Evolutionary conservation across 1,140 invertebrate species (phyloP), one percentile per base, ranked within the genome.

Genomic region (Drosophila funebris): DNA sequence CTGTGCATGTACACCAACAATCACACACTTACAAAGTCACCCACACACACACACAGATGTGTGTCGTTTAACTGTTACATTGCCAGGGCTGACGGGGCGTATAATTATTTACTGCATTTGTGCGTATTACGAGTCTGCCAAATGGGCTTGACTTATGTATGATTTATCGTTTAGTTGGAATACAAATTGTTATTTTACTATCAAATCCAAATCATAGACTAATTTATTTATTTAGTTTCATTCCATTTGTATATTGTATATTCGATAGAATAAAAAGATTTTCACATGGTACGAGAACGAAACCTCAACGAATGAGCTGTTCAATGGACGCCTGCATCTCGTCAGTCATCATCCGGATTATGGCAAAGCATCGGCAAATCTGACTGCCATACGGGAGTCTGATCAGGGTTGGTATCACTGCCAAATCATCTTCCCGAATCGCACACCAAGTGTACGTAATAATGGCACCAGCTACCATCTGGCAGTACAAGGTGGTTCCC

Each of bases 371-470:
- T 97, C 97, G 73, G 94, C 98, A 78, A 98, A 98, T 92, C 92
- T 98, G 52, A 97, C 96, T n/a, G 95, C 96, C 46, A 97, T 98
- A 73, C 93, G 96, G 62, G 96, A 98, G 90, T 95, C 95, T 33
- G 97, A 98, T 92, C 95, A 96, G 76, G 97, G 97, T 53, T 97
- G 96, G 95, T 99, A 97, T 92, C 96, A 97, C 92, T 99, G 97
- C 92, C 94, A 94, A 82, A 95, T 98, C 9, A 94, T 96, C 73
- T 98, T 98, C 91, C 96, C 97, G 24, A 97, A 98, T 91, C 94
- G 97, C 66, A 95, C 96, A 29, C 97, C 97, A 3, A 95, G 94
- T 75, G 94, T 94, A 3, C 93, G 95, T 33, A 96, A 96, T 82
- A 98, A 98, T 92, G 97, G 97, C 11, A 98, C 97, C 7, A 97